Evolutionary conservation across 2,797 vertebrate genomes (phyloP).

Genomic region (Dendrocincla tyrannina): DNA sequence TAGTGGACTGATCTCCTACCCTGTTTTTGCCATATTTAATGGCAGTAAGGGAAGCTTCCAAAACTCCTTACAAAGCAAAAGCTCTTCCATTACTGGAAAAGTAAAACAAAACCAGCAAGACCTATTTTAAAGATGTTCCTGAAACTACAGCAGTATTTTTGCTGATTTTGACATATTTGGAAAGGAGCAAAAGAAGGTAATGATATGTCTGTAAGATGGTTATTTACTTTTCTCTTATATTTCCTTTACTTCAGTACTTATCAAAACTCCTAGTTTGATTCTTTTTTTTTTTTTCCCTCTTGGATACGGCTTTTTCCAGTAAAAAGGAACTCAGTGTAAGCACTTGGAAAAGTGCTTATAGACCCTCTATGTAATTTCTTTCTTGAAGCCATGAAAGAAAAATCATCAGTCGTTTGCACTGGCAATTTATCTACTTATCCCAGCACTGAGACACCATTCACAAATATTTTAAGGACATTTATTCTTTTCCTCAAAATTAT

Average conservation of each 20-base stretch:
- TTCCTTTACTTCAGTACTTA: neutral
- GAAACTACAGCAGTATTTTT: neutral
- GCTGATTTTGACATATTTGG: neutral
- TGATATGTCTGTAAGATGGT: neutral
- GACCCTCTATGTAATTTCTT: neutral
- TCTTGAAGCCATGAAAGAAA: neutral
- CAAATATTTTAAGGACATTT: neutral
- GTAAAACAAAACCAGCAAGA: neutral
- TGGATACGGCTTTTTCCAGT: neutral
- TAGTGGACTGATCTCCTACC: neutral
- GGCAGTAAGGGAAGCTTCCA: neutral
- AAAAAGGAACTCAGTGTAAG: neutral
- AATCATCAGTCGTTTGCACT: neutral
- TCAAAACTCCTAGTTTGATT: neutral
- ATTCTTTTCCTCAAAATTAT: neutral
- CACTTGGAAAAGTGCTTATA: neutral
- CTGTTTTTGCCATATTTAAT: neutral
- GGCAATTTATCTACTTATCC: neutral
- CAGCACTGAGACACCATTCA: neutral
- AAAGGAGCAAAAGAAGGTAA: neutral
- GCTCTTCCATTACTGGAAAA: neutral
- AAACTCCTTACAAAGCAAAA: conserved; percentile 5
- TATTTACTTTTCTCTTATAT: neutral
- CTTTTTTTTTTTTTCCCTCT: neutral
- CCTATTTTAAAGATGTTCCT: neutral